Evolutionary conservation across 1,140 invertebrate species (phyloP).

Genomic region (Lamellibrachia luymesi): DNA sequence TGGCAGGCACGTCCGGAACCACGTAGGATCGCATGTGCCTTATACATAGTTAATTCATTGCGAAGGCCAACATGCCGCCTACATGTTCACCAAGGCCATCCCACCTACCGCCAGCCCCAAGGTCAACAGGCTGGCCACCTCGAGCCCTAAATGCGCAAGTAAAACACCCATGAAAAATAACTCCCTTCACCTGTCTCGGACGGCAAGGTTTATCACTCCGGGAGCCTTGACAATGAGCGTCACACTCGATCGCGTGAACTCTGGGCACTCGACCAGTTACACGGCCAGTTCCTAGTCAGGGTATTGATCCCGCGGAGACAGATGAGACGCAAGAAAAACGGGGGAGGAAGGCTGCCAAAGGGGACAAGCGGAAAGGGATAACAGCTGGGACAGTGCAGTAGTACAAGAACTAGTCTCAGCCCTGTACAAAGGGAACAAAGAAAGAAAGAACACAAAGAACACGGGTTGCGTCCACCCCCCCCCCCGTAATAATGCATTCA

Average conservation of each 20-base stretch:
- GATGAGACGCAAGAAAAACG: too few species aligned
- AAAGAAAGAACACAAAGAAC: too few species aligned
- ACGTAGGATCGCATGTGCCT: not conserved
- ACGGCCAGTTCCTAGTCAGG: too few species aligned
- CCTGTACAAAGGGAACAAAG: too few species aligned
- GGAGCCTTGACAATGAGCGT: not conserved
- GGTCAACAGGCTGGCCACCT: not conserved
- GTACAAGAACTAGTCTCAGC: too few species aligned
- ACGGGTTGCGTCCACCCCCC: too few species aligned
- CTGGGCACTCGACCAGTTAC: not conserved
- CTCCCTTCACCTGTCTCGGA: not conserved
- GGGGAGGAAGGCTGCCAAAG: too few species aligned
- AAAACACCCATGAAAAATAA: not conserved
- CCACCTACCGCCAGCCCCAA: not conserved
- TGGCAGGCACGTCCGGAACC: not conserved
- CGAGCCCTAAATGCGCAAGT: not conserved
- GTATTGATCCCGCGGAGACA: too few species aligned
- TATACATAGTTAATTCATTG: not conserved
- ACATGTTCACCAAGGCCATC: not conserved
- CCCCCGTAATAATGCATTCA: too few species aligned
- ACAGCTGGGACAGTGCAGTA: too few species aligned
- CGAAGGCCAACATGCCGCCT: not conserved
- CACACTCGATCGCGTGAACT: not conserved
- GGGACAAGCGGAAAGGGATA: too few species aligned
- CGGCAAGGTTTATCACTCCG: not conserved